These are phyloP conservation scores for Dryoscopus gambensis DNA, from an alignment of 2,113 vertebrate genomes.

Conservation along the genomic window DNA sequence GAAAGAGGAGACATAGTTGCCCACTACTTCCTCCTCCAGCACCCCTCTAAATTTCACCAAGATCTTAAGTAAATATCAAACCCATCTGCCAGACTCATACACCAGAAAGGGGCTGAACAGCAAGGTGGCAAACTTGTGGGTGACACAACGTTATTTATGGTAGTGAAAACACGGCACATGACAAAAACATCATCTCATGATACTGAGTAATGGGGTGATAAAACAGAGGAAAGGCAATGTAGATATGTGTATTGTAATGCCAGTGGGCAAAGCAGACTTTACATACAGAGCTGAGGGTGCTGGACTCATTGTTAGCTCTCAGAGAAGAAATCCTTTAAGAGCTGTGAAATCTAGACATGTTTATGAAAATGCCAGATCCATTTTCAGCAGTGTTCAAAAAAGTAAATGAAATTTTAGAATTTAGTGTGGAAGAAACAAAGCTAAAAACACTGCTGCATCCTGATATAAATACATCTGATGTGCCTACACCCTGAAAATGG, in stretches of 20 bases:
- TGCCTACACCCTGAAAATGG: background rate
- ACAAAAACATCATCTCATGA: conserved; percentile 6
- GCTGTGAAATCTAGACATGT: background rate
- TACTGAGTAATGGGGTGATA: background rate
- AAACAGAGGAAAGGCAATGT: background rate
- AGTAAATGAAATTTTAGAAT: background rate
- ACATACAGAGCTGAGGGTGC: background rate
- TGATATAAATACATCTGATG: background rate
- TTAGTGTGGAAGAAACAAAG: background rate
- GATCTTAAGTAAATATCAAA: background rate
- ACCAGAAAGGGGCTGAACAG: background rate
- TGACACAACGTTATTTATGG: background rate
- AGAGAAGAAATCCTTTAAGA: background rate
- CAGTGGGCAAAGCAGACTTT: background rate
- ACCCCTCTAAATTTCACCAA: background rate
- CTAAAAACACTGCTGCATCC: background rate
- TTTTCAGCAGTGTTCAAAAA: background rate
- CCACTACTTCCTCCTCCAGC: background rate
- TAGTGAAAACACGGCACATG: background rate
- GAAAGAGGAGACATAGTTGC: background rate
- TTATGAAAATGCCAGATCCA: background rate
- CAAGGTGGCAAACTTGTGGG: conserved; percentile 6
- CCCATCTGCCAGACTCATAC: background rate
- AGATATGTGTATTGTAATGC: background rate
- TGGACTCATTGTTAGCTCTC: background rate